A percentile compares a stretch with the other conserved stretches of the same genome.
phyloP scores from a whole-genome alignment of 2,888 invertebrate genomes.

The Dascillus cervinus region DNA sequence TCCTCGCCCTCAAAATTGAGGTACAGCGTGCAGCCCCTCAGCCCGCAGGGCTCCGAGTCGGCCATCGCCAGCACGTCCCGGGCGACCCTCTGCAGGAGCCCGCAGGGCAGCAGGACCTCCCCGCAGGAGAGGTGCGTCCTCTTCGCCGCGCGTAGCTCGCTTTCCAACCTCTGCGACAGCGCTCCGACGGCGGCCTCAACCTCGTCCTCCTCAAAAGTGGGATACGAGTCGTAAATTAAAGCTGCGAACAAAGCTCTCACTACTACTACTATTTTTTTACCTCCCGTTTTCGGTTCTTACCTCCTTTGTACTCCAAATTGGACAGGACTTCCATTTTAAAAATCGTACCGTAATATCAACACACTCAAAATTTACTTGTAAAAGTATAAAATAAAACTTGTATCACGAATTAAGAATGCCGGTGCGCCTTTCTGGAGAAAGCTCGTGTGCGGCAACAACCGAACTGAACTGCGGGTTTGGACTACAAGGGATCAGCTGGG shows the following conservation, averaged over 20 bases:
- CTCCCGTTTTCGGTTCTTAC: no score
- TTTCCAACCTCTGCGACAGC: slow-evolving; percentile 68
- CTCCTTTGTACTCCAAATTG: no score
- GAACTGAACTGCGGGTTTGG: no score
- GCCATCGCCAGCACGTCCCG: slow-evolving; percentile 72
- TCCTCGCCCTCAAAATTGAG: slow-evolving; percentile 72
- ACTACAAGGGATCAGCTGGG: no score
- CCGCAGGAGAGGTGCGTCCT: slow-evolving; percentile 73
- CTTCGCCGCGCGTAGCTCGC: slow-evolving; percentile 73
- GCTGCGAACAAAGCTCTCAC: slow-evolving; percentile 24
- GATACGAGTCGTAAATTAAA: slow-evolving; percentile 38
- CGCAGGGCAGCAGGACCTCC: slow-evolving; percentile 77
- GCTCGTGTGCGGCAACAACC: no score
- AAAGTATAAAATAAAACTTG: no score
- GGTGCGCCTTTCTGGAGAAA: no score
- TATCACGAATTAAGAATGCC: no score
- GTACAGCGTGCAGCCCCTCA: slow-evolving; percentile 76
- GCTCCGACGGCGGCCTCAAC: slow-evolving; percentile 54
- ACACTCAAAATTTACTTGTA: no score
- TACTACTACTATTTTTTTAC: no score
- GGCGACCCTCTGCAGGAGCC: slow-evolving; percentile 71
- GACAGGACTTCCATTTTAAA: no score
- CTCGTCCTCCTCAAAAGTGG: slow-evolving; percentile 34
- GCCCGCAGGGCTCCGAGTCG: slow-evolving; percentile 82
- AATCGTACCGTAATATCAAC: no score